Percentiles rank a stretch among this genome's conserved stretches.
Conservation (phyloP, 2,113 vertebrate species). For the Oncorhynchus keta region DNA sequence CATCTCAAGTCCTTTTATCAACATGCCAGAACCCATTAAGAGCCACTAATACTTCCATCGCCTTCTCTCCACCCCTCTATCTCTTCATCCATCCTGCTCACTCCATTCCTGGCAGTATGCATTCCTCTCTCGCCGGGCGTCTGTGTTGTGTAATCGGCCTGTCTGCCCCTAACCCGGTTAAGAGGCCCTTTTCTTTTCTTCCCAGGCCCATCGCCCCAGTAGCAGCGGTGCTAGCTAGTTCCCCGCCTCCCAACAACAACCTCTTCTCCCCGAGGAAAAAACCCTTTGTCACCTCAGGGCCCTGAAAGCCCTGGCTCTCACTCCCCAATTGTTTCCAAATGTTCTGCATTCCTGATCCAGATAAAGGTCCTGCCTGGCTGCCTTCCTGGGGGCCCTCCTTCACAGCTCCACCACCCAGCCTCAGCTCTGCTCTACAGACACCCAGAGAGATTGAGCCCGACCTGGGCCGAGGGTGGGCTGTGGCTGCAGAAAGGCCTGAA, state of each 20-base stretch:
- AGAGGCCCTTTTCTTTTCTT: constrained; percentile 57
- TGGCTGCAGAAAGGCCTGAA: constrained; percentile 34
- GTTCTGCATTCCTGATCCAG: constrained; percentile 81
- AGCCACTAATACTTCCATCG: neutral
- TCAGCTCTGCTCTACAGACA: constrained; percentile 6
- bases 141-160: constrained; percentile 69
- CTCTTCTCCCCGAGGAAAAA: constrained; percentile 40
- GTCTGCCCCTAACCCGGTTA: constrained; percentile 75
- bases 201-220: constrained; percentile 48
- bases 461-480: constrained; percentile 26
- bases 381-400: constrained; percentile 27
- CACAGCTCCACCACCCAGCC: constrained; percentile 25
- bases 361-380: constrained; percentile 70
- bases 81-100: constrained; percentile 48
- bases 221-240: neutral
- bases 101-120: constrained; percentile 57
- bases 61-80: constrained; percentile 48
- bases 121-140: constrained; percentile 52
- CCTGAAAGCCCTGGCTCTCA: constrained; percentile 67
- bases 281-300: constrained; percentile 73
- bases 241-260: constrained; percentile 27
- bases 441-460: constrained; percentile 30
- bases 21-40: neutral
- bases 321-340: constrained; percentile 77
- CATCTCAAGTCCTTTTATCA: neutral